Evolutionary conservation across 2,888 invertebrate genomes (phyloP).

Genomic region (Elysia crispata): DNA sequence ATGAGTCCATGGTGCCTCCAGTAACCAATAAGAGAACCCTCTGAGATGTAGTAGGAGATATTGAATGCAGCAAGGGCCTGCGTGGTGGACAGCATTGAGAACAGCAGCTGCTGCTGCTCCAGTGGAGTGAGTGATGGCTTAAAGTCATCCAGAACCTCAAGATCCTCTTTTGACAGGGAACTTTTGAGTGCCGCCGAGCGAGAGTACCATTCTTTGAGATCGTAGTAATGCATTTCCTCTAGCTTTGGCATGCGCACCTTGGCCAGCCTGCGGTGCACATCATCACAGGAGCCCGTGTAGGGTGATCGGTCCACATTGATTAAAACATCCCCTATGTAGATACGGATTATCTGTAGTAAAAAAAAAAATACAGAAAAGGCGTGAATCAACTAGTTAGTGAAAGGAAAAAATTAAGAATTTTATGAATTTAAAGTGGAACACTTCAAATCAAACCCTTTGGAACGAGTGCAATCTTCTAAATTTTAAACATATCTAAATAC

Average conservation of each 20-base stretch:
- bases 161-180: slow-evolving; percentile 10
- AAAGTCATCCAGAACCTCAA: slow-evolving; percentile 40
- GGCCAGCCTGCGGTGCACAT: slow-evolving; percentile 32
- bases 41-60: slow-evolving; percentile 46
- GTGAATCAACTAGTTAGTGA: too few species aligned
- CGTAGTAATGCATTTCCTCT: slow-evolving; percentile 41
- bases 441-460: too few species aligned
- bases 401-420: too few species aligned
- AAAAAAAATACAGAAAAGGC: too few species aligned
- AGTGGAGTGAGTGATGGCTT: slow-evolving; percentile 43
- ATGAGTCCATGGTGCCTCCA: slow-evolving; percentile 51
- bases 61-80: slow-evolving; percentile 49
- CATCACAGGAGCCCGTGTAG: slow-evolving; percentile 45
- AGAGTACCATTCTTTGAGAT: slow-evolving; percentile 31
- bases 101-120: slow-evolving; percentile 47
- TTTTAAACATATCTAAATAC: too few species aligned
- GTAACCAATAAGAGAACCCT: slow-evolving; percentile 48
- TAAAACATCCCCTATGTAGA: slow-evolving; percentile 47
- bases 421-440: too few species aligned
- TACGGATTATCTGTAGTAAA: slow-evolving; percentile 37
- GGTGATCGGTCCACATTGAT: slow-evolving; percentile 47
- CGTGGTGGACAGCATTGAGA: slow-evolving; percentile 35
- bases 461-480: too few species aligned
- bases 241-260: slow-evolving; percentile 41
- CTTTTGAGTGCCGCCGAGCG: slow-evolving; percentile 6